Percentiles rank a stretch among this genome's conserved stretches.
phyloP scores from a whole-genome alignment of 2,113 vertebrate genomes.

The Verasper variegatus region DNA sequence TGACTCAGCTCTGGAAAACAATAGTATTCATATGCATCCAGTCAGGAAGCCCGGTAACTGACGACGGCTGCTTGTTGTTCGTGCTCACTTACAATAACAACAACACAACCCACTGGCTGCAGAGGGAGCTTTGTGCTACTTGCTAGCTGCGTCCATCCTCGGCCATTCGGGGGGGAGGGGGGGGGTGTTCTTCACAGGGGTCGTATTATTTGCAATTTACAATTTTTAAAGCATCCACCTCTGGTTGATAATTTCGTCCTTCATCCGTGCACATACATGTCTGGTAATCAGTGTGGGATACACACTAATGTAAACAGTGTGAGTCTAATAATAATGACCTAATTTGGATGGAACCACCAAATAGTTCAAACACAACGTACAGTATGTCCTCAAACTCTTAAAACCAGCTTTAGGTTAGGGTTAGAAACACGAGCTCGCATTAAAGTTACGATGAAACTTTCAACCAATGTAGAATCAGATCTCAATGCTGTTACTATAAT shows the following conservation, averaged over 20 bases:
- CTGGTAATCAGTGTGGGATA: background rate
- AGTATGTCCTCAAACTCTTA: too few relatives aligned
- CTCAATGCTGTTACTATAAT: too few relatives aligned
- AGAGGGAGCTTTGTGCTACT: constrained; percentile 29
- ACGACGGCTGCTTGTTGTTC: background rate
- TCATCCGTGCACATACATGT: background rate
- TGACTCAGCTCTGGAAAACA: constrained; percentile 1
- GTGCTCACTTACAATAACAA: background rate
- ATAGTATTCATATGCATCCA: background rate
- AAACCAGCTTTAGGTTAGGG: too few relatives aligned
- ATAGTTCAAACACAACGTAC: background rate
- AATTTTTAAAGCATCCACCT: background rate
- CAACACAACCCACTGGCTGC: background rate
- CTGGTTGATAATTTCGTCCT: background rate
- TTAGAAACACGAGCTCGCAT: too few relatives aligned
- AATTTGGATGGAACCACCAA: background rate
- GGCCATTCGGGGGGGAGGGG: background rate
- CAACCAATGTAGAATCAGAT: too few relatives aligned
- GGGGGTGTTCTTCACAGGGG: background rate
- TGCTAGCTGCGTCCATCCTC: constrained; percentile 19
- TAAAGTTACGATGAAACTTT: too few relatives aligned
- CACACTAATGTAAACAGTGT: background rate
- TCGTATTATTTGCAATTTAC: background rate
- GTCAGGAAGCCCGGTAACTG: background rate
- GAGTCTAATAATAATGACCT: background rate